Conservation (phyloP, 1,140 invertebrate genomes). For the Drosophila dunni region DNA sequence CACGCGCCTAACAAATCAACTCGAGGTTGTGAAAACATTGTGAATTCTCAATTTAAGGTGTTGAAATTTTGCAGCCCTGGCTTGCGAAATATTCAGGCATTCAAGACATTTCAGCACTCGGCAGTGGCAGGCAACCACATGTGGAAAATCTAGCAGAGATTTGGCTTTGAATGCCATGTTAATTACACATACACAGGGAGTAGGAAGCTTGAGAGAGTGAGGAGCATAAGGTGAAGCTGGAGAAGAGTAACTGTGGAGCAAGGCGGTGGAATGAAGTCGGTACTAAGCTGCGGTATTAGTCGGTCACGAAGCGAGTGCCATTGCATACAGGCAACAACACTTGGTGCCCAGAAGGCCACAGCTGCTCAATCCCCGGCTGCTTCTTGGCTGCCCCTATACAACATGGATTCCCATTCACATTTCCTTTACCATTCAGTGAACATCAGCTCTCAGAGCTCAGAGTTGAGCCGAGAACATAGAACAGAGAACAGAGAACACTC, state of each 20-base stretch:
- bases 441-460: constrained; percentile 18
- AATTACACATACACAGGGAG: constrained; percentile 56
- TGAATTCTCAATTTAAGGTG: constrained; percentile 1
- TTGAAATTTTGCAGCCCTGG: constrained; percentile 8
- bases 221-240: too few species aligned
- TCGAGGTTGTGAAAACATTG: neutral
- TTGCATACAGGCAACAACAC: constrained; percentile 48
- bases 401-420: constrained; percentile 12
- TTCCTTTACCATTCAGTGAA: constrained; percentile 37
- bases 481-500: constrained; percentile 25
- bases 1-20: constrained; percentile 20
- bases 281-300: constrained; percentile 65
- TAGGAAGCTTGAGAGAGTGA: neutral
- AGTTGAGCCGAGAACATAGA: constrained; percentile 10
- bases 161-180: constrained; percentile 78
- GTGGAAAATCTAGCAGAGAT: constrained; percentile 52
- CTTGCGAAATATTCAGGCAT: constrained; percentile 8
- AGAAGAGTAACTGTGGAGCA: neutral
- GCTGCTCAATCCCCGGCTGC: neutral
- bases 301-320: constrained; percentile 52
- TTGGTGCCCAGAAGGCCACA: constrained; percentile 43
- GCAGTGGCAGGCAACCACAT: constrained; percentile 43
- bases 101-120: constrained; percentile 13
- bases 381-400: neutral
- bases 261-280: constrained; percentile 1